Conservation (phyloP, 2,888 invertebrate species). For the Drosophila gaucha region DNA sequence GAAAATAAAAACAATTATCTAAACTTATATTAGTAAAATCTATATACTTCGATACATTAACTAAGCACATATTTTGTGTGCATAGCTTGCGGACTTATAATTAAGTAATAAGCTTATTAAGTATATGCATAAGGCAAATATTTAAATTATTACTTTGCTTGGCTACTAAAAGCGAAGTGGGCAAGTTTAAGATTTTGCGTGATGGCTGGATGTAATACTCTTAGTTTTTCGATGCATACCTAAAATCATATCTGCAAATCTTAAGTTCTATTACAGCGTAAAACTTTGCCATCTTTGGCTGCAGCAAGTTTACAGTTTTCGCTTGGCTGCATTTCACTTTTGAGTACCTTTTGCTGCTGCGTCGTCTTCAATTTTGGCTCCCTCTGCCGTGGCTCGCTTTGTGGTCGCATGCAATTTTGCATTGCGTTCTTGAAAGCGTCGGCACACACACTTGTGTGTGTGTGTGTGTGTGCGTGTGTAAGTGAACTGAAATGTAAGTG, state of each 20-base stretch:
- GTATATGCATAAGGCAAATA: no score
- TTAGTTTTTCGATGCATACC: not conserved
- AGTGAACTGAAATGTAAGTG: constrained; percentile 43
- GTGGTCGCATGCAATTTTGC: constrained; percentile 46
- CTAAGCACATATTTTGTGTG: no score
- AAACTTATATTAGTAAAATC: no score
- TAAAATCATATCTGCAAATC: not conserved
- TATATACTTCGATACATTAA: no score
- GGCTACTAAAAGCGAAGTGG: no score
- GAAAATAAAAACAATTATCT: no score
- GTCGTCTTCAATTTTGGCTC: constrained; percentile 21
- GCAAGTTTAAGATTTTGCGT: not conserved
- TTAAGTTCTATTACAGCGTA: no score
- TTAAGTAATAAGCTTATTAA: no score
- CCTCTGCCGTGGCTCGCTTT: not conserved
- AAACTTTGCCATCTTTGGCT: constrained; percentile 2
- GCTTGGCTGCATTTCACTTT: constrained; percentile 10
- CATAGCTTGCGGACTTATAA: no score
- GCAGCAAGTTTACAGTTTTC: constrained; percentile 1
- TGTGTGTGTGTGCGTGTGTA: constrained; percentile 10
- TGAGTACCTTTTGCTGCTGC: constrained; percentile 10
- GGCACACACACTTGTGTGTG: no score
- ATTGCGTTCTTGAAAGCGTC: constrained; percentile 52
- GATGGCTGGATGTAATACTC: not conserved
- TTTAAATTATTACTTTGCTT: no score